Evolutionary conservation across 1,140 invertebrate species (phyloP).

Genomic region (Tachypleus tridentatus): DNA sequence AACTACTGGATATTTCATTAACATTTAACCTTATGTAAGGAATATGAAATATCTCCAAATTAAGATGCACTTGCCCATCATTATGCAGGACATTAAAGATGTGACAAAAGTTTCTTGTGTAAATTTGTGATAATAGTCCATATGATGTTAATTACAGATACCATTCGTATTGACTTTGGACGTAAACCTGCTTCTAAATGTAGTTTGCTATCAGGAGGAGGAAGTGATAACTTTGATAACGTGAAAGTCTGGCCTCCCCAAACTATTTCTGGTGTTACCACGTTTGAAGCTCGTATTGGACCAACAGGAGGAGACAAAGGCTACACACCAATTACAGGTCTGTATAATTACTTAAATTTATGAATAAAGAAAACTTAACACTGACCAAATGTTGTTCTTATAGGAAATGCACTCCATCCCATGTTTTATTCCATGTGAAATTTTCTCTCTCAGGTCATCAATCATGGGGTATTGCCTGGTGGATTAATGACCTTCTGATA

Average conservation of each 20-base stretch:
- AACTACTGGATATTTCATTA: too few species aligned
- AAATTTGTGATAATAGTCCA: too few species aligned
- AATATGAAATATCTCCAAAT: too few species aligned
- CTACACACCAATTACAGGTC: constrained; percentile 27
- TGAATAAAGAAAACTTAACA: too few species aligned
- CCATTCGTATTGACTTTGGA: constrained; percentile 51
- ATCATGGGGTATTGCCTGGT: constrained; percentile 89
- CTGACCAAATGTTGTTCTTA: too few species aligned
- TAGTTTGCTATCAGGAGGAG: not conserved
- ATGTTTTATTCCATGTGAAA: not conserved
- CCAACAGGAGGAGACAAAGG: constrained; percentile 27
- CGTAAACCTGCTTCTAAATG: constrained; percentile 31
- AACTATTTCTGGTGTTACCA: constrained; percentile 14
- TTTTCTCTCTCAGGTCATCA: constrained; percentile 55
- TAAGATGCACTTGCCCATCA: too few species aligned
- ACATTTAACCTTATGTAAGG: too few species aligned
- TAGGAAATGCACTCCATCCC: too few species aligned
- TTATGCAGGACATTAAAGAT: too few species aligned
- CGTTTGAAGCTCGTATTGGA: constrained; percentile 26
- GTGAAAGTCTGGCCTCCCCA: constrained; percentile 7
- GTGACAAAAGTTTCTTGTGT: too few species aligned
- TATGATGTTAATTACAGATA: constrained; percentile 13
- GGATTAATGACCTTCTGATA: constrained; percentile 86
- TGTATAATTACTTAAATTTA: not conserved
- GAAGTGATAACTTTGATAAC: not conserved